Evolutionary conservation across 2,888 invertebrate genomes (phyloP), one percentile per base, ranked within the genome.

Genomic region (Tethea ocularis): DNA sequence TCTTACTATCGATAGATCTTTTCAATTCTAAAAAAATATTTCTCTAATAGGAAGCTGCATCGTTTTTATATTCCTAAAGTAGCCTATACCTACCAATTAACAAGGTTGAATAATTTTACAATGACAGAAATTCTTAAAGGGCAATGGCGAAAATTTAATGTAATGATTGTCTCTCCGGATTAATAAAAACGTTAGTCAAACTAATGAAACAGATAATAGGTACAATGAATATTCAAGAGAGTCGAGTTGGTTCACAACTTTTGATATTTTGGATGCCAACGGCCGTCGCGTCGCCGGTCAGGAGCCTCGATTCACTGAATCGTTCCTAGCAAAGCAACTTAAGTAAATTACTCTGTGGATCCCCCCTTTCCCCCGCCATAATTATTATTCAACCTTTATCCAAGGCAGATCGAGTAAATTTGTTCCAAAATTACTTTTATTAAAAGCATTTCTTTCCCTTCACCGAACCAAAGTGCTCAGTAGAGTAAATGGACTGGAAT

Each of bases 361-460:
- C 59, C 29, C 41, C 56, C 20, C 56, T 17, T 65, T 74, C 74
- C 72, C 75, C 78, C 69, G 68, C 80, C 78, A 83, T 87, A 85
- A 89, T 89, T 85, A 89, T 88, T 89, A 89, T 88, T 88, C 85
- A 86, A 87, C 86, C 84, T 89, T 86, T 88, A 89, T 87, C 84
- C 82, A 65, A 79, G 74, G 77, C 78, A 84, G 89, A 87, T 89
- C 84, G 85, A 87, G 83, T 86, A 87, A 90, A 88, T 88, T 88
- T 83, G 83, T 87, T 84, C 82, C 80, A 64, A 89, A 89, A 89
- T 89, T 89, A 89, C 86, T 89, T 89, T 88, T 87, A 89, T 88
- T 90, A 88, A 89, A 89, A 89, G 87, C 88, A 85, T 89, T 91
- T 89, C 88, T 88, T 90, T 89, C 83, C 83, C 79, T 82, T 76